Evolutionary conservation across 2,888 invertebrate genomes (phyloP), one percentile per base, ranked within the genome.

Genomic region (Dinocampus coccinellae): DNA sequence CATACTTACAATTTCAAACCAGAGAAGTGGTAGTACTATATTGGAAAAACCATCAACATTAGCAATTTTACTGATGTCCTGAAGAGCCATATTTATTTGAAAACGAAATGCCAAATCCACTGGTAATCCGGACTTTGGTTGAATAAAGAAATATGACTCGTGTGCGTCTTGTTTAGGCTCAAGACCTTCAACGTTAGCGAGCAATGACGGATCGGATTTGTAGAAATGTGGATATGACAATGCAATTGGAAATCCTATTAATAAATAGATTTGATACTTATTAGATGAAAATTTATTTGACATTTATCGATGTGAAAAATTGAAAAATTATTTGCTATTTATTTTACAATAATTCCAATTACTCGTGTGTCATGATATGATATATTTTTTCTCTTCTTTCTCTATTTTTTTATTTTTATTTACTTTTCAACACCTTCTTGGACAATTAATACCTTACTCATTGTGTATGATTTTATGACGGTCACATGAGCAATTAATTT

Each of bases 171-270:
- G 86, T 74, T 91, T 90, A 0, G 96, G 95, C 52, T 86, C 76
- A 0, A 89, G 85, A 22, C 95, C 95, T 3, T 92, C 92, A 0
- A 96, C 90, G 67, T 91, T 91, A 64, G 90, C 89, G 73, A 90
- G 87, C 1, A 95, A 87, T 0, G 90, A 84, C 0, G 91, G 90
- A 76, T 95, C 94, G 0, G 92, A 91, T 74, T 93, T 91, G 85
- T 93, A 92, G 86, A 95, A 97, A 85, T 97, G 97, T 0, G 97
- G 97, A 86, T 94, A 95, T 52, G 96, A 96, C 6, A 96, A 88
- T 0, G 95, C 94, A 57, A 97, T 95, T 0, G 97, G 97, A 84
- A 96, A 96, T 0, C 96, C 90, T 90, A 82, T 1, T 81, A 70
- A 36, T 36, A 13, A 10, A 36, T 9, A 52, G 20, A 53, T 47